Evolutionary conservation across 2,113 vertebrate genomes (phyloP).

Genomic region (Ranitomeya variabilis): DNA sequence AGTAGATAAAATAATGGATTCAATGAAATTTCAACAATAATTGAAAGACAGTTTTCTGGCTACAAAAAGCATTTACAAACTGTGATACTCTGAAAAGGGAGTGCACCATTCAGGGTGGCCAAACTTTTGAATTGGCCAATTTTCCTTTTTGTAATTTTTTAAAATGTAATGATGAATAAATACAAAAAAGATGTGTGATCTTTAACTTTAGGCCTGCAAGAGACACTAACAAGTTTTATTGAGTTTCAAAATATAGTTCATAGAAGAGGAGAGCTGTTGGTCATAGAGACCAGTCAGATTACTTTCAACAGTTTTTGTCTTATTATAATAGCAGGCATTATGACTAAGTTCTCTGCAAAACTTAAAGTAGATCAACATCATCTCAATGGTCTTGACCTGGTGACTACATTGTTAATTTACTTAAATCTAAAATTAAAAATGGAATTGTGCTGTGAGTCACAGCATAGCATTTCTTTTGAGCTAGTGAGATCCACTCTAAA

Average conservation of each 20-base stretch:
- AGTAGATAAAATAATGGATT: no score
- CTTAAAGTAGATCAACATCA: background rate
- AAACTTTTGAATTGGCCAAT: no score
- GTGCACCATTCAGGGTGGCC: no score
- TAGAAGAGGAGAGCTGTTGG: background rate
- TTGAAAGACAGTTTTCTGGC: no score
- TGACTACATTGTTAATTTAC: background rate
- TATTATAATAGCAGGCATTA: background rate
- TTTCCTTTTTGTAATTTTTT: no score
- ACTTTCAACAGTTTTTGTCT: background rate
- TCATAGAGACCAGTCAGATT: background rate
- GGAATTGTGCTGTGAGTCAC: background rate
- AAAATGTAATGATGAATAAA: no score
- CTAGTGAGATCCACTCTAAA: background rate
- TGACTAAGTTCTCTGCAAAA: background rate
- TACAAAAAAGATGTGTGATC: no score
- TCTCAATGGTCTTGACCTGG: background rate
- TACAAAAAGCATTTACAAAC: no score
- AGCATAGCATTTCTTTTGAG: background rate
- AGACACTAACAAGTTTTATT: background rate
- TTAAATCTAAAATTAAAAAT: background rate
- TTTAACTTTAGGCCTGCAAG: background rate
- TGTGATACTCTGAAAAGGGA: no score
- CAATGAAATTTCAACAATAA: no score
- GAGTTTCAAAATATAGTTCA: background rate